phyloP scores from a whole-genome alignment of 2,888 invertebrate species.

The Pheosia gnoma region DNA sequence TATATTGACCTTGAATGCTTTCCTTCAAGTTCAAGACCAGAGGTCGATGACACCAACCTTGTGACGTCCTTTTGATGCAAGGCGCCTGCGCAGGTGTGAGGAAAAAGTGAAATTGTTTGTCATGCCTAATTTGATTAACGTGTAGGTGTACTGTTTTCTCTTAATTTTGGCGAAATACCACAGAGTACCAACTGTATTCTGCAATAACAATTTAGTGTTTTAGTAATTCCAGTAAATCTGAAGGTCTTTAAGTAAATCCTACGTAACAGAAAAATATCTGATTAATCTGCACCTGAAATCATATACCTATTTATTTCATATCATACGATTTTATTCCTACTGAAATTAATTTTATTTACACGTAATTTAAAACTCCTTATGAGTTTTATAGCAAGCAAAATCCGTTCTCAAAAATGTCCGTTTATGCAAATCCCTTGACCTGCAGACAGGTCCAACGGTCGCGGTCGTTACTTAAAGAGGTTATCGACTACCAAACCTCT shows the following conservation, averaged over 20 bases:
- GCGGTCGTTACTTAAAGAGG: slow-evolving; percentile 29
- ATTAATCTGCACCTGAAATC: no score
- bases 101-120: slow-evolving; percentile 6
- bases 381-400: not conserved
- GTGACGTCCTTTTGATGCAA: slow-evolving; percentile 7
- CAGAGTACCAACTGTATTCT: no score
- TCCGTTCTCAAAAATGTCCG: not conserved
- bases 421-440: slow-evolving; percentile 6
- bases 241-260: no score
- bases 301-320: no score
- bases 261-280: no score
- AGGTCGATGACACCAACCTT: slow-evolving; percentile 10
- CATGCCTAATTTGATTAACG: slow-evolving; percentile 1
- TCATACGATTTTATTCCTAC: not conserved
- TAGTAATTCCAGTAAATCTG: no score
- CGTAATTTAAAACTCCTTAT: not conserved
- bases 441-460: slow-evolving; percentile 1
- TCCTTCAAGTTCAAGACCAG: slow-evolving; percentile 27
- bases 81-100: not conserved
- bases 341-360: not conserved
- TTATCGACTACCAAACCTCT: slow-evolving; percentile 41
- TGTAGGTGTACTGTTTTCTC: not conserved
- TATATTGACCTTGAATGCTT: slow-evolving; percentile 13
- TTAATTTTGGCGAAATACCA: not conserved
- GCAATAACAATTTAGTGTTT: no score